Evolutionary conservation across 2,888 invertebrate species (phyloP).

Genomic region (Lacanobia oleracea): DNA sequence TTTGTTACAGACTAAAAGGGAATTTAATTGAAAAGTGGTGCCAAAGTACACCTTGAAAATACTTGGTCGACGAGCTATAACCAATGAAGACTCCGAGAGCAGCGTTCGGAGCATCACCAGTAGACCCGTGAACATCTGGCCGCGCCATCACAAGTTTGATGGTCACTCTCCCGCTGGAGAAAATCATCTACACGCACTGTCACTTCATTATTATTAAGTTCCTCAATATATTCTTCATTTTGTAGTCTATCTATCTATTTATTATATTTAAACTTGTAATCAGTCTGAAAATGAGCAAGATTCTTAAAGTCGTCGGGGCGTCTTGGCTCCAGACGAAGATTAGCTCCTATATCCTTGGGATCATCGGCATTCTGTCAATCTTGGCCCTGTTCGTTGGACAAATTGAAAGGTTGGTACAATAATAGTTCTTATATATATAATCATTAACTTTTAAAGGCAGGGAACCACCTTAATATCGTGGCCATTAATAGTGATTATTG

Average conservation of each 20-base stretch:
- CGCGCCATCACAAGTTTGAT: constrained; percentile 83
- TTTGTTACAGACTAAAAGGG: constrained; percentile 86
- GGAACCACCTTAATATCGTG: constrained; percentile 36
- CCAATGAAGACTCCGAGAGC: constrained; percentile 82
- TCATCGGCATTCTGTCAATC: constrained; percentile 92
- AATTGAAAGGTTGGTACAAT: constrained; percentile 91
- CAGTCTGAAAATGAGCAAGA: constrained; percentile 86
- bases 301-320: constrained; percentile 95
- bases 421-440: constrained; percentile 16
- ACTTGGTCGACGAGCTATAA: constrained; percentile 70
- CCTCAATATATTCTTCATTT: constrained; percentile 88
- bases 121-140: constrained; percentile 79
- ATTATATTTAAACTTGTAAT: constrained; percentile 54
- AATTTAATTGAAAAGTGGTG: constrained; percentile 76
- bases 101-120: constrained; percentile 73
- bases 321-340: constrained; percentile 94
- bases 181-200: constrained; percentile 87
- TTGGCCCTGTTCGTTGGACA: constrained; percentile 93
- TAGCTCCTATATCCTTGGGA: constrained; percentile 93
- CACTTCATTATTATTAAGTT: constrained; percentile 91
- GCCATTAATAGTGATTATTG: constrained; percentile 27
- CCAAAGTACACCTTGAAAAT: constrained; percentile 73
- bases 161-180: constrained; percentile 85
- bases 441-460: constrained; percentile 29
- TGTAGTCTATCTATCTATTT: constrained; percentile 79